A percentile compares a stretch with the other conserved stretches of the same genome.
Evolutionary conservation across 2,888 invertebrate genomes (phyloP).

Genomic region (Coremacera marginata): DNA sequence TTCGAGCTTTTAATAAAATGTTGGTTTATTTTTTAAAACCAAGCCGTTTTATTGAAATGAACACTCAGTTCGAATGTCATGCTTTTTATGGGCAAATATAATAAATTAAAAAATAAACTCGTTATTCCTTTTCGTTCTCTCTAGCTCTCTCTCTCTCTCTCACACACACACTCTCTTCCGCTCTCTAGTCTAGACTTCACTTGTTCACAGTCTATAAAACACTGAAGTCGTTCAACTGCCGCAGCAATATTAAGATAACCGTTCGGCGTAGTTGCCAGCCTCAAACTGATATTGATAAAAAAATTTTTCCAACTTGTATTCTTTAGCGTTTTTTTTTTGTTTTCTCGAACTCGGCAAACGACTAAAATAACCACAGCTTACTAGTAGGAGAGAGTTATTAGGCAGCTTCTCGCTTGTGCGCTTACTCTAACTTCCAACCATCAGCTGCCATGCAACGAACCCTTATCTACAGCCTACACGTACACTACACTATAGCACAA

Average conservation of each 20-base stretch:
- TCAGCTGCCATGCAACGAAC: background rate
- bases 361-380: background rate
- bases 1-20: too few relatives aligned
- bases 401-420: background rate
- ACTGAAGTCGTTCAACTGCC: conserved; percentile 16
- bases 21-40: too few relatives aligned
- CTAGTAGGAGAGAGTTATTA: background rate
- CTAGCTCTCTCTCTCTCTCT: too few relatives aligned
- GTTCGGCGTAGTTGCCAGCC: conserved; percentile 50
- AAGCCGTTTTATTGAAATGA: too few relatives aligned
- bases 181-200: conserved; percentile 1
- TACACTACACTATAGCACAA: background rate
- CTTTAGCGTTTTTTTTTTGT: conserved; percentile 21
- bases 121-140: background rate
- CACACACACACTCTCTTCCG: background rate
- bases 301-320: conserved; percentile 5
- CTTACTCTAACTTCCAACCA: background rate
- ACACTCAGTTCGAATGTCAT: background rate
- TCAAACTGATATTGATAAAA: conserved; percentile 29
- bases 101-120: background rate
- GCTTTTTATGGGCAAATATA: background rate
- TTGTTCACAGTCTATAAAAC: conserved; percentile 21
- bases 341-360: background rate
- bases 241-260: conserved; percentile 44
- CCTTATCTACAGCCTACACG: conserved; percentile 1